phyloP scores from a whole-genome alignment of 2,888 invertebrate genomes.

The Tenthredo mesomela region DNA sequence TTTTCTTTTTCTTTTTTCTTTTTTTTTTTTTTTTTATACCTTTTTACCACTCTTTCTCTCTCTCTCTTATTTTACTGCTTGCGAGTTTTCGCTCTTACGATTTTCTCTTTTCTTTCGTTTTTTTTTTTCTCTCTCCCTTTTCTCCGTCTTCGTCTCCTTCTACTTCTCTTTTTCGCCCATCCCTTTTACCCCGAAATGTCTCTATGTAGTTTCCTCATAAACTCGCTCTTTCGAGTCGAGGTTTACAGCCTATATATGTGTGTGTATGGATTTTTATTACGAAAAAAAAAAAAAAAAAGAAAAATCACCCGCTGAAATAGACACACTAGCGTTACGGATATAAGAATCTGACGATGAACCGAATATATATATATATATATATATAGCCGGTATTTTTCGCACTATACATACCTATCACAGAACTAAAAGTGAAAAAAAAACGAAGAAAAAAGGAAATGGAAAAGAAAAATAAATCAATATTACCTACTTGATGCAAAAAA shows the following conservation, averaged over 20 bases:
- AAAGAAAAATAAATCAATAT: background rate
- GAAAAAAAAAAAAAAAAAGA: background rate
- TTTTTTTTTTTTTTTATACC: background rate
- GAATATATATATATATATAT: too few species aligned
- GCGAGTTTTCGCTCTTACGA: constrained; percentile 48
- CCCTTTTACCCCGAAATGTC: constrained; percentile 7
- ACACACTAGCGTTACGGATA: background rate
- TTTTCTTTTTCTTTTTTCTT: background rate
- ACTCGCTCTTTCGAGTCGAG: constrained; percentile 27
- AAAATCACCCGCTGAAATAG: background rate
- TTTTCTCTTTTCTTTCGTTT: constrained; percentile 3
- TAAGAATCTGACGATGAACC: constrained; percentile 1
- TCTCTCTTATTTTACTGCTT: constrained; percentile 51
- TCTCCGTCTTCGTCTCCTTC: background rate
- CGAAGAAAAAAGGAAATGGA: background rate
- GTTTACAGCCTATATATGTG: background rate
- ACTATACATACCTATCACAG: too few species aligned
- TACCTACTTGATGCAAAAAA: background rate
- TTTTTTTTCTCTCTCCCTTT: background rate
- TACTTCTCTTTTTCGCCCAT: background rate
- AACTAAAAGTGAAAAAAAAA: background rate
- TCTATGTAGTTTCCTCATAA: constrained; percentile 45
- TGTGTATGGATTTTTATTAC: background rate
- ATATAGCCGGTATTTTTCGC: background rate
- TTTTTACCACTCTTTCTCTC: background rate